Conservation (phyloP, 2,797 vertebrate species). For the Mus caroli region DNA sequence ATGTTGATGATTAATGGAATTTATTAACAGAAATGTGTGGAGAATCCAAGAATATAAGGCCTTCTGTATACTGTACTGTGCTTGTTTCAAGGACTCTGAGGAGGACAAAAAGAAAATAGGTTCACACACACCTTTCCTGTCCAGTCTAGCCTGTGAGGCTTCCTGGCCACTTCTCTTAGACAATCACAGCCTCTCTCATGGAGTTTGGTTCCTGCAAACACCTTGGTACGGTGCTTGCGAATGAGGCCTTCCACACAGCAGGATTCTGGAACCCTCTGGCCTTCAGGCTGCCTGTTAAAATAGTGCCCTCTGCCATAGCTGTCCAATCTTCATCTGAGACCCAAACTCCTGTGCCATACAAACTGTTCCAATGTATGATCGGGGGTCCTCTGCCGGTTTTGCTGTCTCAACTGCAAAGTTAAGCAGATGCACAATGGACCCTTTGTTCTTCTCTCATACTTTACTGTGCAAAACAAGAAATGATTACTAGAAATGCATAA, state of each 20-base stretch:
- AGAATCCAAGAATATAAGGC: background rate
- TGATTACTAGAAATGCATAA: background rate
- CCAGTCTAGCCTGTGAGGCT: background rate
- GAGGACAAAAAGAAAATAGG: background rate
- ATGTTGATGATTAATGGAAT: background rate
- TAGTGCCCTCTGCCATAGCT: background rate
- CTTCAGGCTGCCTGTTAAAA: accelerated
- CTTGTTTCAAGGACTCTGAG: background rate
- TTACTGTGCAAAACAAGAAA: background rate
- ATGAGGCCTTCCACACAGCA: background rate
- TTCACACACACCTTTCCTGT: background rate
- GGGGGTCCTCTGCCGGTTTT: background rate
- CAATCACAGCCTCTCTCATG: background rate
- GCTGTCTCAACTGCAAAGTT: background rate
- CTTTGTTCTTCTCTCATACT: slow-evolving; percentile 22
- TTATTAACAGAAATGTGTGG: background rate
- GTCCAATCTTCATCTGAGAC: too few species aligned
- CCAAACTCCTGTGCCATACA: background rate
- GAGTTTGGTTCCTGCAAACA: background rate
- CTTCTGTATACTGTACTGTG: background rate
- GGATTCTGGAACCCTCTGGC: background rate
- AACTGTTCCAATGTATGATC: background rate
- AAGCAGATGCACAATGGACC: background rate
- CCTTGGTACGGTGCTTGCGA: background rate
- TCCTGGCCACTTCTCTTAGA: background rate